Percentiles rank a stretch among this genome's conserved stretches.
phyloP scores from a whole-genome alignment of 2,113 vertebrate genomes.

The Pteruthius melanotis region DNA sequence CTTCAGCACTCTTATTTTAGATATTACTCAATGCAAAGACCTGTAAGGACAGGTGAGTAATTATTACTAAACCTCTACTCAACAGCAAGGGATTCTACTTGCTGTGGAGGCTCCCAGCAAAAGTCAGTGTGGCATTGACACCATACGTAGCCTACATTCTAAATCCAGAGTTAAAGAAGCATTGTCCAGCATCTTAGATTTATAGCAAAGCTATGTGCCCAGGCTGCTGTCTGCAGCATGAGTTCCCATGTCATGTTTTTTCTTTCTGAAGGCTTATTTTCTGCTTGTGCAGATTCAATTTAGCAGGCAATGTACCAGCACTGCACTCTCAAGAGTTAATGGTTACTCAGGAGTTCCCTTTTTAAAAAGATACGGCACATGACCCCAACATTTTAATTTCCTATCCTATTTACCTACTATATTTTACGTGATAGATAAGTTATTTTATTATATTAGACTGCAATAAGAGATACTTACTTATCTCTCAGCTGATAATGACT shows the following conservation, averaged over 20 bases:
- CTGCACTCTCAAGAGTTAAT: not conserved
- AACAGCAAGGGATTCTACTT: not conserved
- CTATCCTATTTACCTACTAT: not conserved
- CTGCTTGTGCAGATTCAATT: not conserved
- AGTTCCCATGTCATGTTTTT: not conserved
- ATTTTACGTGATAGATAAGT: not conserved
- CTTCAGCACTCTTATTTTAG: not conserved
- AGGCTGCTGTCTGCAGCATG: not conserved
- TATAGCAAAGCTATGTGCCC: not conserved
- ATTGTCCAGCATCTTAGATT: not conserved
- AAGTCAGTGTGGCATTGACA: not conserved
- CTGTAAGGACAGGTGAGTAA: not conserved
- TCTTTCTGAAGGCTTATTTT: not conserved
- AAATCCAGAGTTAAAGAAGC: not conserved
- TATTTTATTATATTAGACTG: not conserved
- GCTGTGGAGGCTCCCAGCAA: not conserved
- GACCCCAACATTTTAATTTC: not conserved
- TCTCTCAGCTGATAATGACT: slow-evolving; percentile 94
- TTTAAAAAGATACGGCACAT: not conserved
- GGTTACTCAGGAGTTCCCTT: not conserved
- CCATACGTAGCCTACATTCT: not conserved
- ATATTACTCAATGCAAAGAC: not conserved
- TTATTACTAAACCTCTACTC: not conserved
- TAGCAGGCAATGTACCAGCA: not conserved
- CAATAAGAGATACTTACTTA: slow-evolving; percentile 78